phyloP scores from a whole-genome alignment of 1,140 invertebrate species.

The Caerostris extrusa region DNA sequence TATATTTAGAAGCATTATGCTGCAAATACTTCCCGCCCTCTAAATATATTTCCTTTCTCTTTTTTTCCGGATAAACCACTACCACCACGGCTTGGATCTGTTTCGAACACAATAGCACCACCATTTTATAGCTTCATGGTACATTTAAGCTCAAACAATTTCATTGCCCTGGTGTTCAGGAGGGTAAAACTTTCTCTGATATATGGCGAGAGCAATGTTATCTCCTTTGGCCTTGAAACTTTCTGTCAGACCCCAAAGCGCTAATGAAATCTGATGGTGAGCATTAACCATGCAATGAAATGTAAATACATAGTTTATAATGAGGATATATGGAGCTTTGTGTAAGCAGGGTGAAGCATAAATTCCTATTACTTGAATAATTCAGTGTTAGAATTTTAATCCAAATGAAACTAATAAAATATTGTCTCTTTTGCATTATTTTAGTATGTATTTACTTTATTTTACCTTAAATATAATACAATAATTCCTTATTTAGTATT shows the following conservation, averaged over 20 bases:
- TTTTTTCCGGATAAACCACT: not conserved
- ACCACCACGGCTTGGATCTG: not conserved
- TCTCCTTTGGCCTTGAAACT: not conserved
- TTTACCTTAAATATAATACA: no score
- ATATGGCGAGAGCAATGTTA: not conserved
- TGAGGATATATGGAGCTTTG: not conserved
- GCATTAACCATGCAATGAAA: not conserved
- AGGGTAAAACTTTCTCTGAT: not conserved
- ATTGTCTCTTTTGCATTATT: no score
- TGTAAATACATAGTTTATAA: not conserved
- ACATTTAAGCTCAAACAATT: constrained; percentile 25
- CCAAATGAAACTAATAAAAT: no score
- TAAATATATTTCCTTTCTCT: not conserved
- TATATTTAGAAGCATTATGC: not conserved
- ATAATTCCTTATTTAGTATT: no score
- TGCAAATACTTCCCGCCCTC: not conserved
- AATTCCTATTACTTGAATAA: no score
- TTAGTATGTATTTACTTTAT: no score
- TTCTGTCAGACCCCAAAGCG: not conserved
- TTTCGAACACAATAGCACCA: not conserved
- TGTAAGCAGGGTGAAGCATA: no score
- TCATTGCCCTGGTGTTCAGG: not conserved
- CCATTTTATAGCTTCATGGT: not conserved
- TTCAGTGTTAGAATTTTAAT: no score
- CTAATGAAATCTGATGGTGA: constrained; percentile 6